phyloP scores from a whole-genome alignment of 2,888 invertebrate species.

The Plebejus argus region DNA sequence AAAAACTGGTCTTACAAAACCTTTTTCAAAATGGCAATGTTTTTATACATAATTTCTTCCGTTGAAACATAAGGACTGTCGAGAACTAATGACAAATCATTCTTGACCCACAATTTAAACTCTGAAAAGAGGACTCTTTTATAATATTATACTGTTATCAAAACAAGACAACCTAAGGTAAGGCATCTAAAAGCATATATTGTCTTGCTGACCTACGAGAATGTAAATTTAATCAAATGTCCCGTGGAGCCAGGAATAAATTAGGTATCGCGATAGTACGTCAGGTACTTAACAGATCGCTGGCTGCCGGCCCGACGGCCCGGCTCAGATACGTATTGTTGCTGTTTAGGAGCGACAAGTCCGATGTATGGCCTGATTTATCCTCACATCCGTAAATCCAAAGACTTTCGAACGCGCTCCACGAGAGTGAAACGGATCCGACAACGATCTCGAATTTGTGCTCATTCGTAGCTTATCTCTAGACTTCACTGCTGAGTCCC shows the following conservation, averaged over 20 bases:
- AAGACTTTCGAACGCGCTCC: conserved; percentile 42
- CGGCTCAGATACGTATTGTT: conserved; percentile 43
- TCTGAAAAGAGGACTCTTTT: too few relatives aligned
- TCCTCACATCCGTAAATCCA: conserved; percentile 55
- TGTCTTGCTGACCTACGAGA: not conserved
- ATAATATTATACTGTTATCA: too few relatives aligned
- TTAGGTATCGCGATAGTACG: conserved; percentile 29
- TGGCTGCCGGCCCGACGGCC: conserved; percentile 41
- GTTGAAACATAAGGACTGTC: not conserved
- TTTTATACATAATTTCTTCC: too few relatives aligned
- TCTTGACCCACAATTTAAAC: too few relatives aligned
- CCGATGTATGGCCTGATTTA: conserved; percentile 62
- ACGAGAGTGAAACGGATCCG: conserved; percentile 37
- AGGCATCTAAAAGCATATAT: not conserved
- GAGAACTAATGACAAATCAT: not conserved
- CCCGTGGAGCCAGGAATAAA: conserved; percentile 15
- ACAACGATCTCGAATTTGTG: conserved; percentile 2
- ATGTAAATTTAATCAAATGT: not conserved
- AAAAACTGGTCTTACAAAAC: too few relatives aligned
- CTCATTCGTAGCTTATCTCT: not conserved
- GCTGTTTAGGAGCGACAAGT: conserved; percentile 36
- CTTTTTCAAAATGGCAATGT: too few relatives aligned
- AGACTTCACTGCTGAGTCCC: not conserved
- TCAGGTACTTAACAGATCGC: conserved; percentile 41
- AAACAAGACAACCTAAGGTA: too few relatives aligned